phyloP scores from a whole-genome alignment of 2,888 invertebrate genomes.

The Rhopalosiphum nymphaeae region DNA sequence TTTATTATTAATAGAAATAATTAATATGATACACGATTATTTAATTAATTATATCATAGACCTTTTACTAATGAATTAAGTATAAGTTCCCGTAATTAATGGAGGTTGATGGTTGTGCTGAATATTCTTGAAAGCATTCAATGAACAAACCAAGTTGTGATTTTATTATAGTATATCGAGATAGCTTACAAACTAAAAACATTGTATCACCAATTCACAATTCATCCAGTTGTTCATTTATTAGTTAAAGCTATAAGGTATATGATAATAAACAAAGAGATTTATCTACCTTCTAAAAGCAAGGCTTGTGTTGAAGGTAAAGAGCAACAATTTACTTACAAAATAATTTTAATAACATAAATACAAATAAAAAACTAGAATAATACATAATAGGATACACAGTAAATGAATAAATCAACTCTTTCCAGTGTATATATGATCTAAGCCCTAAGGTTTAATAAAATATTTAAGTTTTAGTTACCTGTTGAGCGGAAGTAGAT shows the following conservation, averaged over 20 bases:
- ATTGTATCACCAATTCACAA: not conserved
- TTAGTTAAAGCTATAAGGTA: not conserved
- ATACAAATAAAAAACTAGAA: too few relatives aligned
- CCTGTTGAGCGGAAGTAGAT: slow-evolving; percentile 90
- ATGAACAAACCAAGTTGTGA: not conserved
- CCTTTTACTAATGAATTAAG: not conserved
- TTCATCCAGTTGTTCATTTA: not conserved
- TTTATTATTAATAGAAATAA: not conserved
- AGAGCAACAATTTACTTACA: too few relatives aligned
- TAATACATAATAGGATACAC: too few relatives aligned
- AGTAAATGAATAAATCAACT: too few relatives aligned
- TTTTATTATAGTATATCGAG: not conserved
- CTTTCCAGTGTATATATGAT: too few relatives aligned
- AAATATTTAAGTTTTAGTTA: slow-evolving; percentile 68
- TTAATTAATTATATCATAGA: not conserved
- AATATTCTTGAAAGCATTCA: not conserved
- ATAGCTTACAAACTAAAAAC: not conserved
- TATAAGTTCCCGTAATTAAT: not conserved
- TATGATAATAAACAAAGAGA: too few relatives aligned
- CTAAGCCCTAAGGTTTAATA: not conserved
- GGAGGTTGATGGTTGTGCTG: too few relatives aligned
- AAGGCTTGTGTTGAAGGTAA: too few relatives aligned
- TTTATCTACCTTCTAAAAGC: too few relatives aligned
- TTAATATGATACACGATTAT: not conserved
- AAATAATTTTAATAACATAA: too few relatives aligned